These are phyloP conservation scores for Spilarctia lutea DNA, from an alignment of 2,888 invertebrate species.

Conservation along the genomic window DNA sequence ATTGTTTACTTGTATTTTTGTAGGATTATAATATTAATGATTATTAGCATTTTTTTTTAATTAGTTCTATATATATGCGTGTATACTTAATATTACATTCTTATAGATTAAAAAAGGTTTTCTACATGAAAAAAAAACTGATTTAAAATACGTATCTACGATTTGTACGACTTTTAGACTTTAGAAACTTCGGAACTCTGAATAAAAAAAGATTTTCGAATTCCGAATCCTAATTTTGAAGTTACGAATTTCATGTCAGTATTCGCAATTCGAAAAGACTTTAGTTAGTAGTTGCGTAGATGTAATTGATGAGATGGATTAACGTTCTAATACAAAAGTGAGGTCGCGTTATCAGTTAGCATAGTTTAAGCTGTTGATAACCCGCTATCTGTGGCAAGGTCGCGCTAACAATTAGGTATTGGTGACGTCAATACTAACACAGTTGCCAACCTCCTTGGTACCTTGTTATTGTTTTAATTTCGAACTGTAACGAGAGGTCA, in stretches of 20 bases:
- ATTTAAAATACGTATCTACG: neutral
- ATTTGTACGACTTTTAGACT: neutral
- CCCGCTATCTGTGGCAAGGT: slow-evolving; percentile 52
- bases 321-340: slow-evolving; percentile 17
- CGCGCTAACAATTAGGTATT: slow-evolving; percentile 43
- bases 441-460: slow-evolving; percentile 9
- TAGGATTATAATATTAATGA: no score
- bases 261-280: neutral
- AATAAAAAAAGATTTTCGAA: neutral
- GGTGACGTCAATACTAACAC: slow-evolving; percentile 35
- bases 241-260: neutral
- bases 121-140: no score
- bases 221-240: neutral
- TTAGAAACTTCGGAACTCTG: neutral
- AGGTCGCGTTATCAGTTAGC: slow-evolving; percentile 43
- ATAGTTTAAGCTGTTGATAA: slow-evolving; percentile 55
- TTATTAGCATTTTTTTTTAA: no score
- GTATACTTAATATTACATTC: no score
- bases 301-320: slow-evolving; percentile 14
- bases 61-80: no score
- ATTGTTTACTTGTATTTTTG: no score
- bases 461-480: neutral
- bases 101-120: no score
- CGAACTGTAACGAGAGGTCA: neutral
- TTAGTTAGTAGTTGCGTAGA: neutral